Evolutionary conservation across 2,888 invertebrate species (phyloP), one percentile per base, ranked within the genome.

Genomic region (Lissonota sp.): DNA sequence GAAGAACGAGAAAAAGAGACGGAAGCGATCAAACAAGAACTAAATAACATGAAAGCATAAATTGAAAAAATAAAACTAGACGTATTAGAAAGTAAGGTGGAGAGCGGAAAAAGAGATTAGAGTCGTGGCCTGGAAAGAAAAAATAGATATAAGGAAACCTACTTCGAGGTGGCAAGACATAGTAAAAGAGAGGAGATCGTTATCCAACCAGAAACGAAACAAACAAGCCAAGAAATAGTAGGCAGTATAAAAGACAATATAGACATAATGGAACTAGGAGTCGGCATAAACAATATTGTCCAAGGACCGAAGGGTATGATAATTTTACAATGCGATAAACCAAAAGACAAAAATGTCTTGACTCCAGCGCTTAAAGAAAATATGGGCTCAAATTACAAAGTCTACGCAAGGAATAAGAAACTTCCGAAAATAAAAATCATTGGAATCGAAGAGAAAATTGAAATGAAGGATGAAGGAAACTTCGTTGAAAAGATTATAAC

Each of bases 201-300:
- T 4, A 55, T 82, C 14, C 55, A 66, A 74, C 58, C 66, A 1
- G 42, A 39, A 55, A 7, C 57, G 5, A 37, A 70, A 57, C 62
- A 82, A 63, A n/a, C 67, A 8, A 78, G 78, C 58, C 49, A 79
- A n/a, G 4, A 69, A 26, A 74, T 75, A 16, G 74, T 70, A 6
- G 75, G n/a, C 10, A 71, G 53, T 0, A 42, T 82, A 2, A 79
- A 49, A 53, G 69, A 57, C 6, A 77, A 82, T 55, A 70, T 80
- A 46, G 60, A 82, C 40, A 40, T 72, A 0, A 58, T 64, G 1
- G 66, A 72, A 66, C 16, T 79, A 8, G 79, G 79, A 12, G 57
- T 79, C 0, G 72, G 66, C 6, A 26, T 79, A 1, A 55, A 60
- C n/a, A 67, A 62, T 49, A 44, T 79, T 4, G 62, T 55, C 1